Percentiles rank a stretch among this genome's conserved stretches.
These are phyloP conservation scores for Cephus pygmeus DNA, from an alignment of 2,888 invertebrate genomes.

Conservation along the genomic window DNA sequence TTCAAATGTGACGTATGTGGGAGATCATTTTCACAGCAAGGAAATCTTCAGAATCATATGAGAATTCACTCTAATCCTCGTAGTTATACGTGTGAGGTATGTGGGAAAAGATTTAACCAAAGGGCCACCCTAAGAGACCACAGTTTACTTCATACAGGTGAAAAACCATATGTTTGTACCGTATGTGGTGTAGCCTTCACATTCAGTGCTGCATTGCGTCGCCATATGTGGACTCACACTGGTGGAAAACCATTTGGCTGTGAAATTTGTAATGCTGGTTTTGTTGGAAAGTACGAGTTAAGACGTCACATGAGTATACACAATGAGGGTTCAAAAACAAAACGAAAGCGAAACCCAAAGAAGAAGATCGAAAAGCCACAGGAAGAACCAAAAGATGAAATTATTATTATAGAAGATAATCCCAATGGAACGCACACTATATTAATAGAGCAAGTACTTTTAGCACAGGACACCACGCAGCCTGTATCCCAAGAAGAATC, in stretches of 20 bases:
- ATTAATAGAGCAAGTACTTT: constrained; percentile 52
- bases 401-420: constrained; percentile 27
- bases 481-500: constrained; percentile 51
- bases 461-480: constrained; percentile 44
- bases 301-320: constrained; percentile 60
- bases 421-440: constrained; percentile 38
- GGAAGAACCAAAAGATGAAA: constrained; percentile 26
- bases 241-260: constrained; percentile 57
- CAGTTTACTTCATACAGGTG: constrained; percentile 57
- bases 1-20: constrained; percentile 70
- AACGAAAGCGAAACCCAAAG: constrained; percentile 31
- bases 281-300: constrained; percentile 60
- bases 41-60: constrained; percentile 57
- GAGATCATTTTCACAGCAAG: constrained; percentile 67
- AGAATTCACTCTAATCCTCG: constrained; percentile 60
- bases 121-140: constrained; percentile 60
- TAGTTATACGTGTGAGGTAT: constrained; percentile 58
- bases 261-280: constrained; percentile 53
- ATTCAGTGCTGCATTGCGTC: constrained; percentile 57
- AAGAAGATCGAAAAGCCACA: constrained; percentile 25
- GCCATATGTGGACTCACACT: constrained; percentile 59
- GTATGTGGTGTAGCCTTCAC: constrained; percentile 60
- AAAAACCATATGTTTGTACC: constrained; percentile 60
- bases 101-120: constrained; percentile 62
- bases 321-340: constrained; percentile 41